Percentiles rank a stretch among this genome's conserved stretches.
Evolutionary conservation across 2,888 invertebrate species (phyloP).

Genomic region (Synanthedon andrenaeformis): DNA sequence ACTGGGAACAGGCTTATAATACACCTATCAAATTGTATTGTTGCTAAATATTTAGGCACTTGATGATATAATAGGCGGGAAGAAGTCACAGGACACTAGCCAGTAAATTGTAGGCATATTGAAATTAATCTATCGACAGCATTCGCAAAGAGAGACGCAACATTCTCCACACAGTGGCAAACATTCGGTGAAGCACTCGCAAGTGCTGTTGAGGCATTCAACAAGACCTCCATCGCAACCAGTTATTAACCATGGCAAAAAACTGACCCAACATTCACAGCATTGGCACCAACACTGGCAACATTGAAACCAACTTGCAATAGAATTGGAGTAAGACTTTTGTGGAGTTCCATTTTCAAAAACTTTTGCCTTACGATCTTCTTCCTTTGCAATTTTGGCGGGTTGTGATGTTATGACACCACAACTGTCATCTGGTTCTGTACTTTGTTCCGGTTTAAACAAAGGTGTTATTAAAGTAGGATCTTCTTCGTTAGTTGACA

Average conservation of each 20-base stretch:
- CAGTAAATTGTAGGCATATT: too few species aligned
- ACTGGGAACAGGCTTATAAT: too few species aligned
- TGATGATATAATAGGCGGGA: too few species aligned
- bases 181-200: constrained; percentile 5
- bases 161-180: constrained; percentile 8
- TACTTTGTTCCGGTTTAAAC: too few species aligned
- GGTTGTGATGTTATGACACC: constrained; percentile 9
- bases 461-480: too few species aligned
- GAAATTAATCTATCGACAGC: neutral
- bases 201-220: constrained; percentile 5
- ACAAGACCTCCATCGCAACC: constrained; percentile 2
- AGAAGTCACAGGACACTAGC: too few species aligned
- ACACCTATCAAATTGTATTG: too few species aligned
- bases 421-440: neutral
- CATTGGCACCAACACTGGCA: constrained; percentile 1
- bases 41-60: too few species aligned
- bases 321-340: neutral
- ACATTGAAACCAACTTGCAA: constrained; percentile 1
- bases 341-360: too few species aligned
- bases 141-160: constrained; percentile 4
- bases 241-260: constrained; percentile 2
- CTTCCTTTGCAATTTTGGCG: constrained; percentile 1
- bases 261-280: constrained; percentile 5
- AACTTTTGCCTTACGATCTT: neutral
- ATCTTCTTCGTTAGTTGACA: too few species aligned